phyloP scores from a whole-genome alignment of 2,113 vertebrate genomes.

The Anolis carolinensis region DNA sequence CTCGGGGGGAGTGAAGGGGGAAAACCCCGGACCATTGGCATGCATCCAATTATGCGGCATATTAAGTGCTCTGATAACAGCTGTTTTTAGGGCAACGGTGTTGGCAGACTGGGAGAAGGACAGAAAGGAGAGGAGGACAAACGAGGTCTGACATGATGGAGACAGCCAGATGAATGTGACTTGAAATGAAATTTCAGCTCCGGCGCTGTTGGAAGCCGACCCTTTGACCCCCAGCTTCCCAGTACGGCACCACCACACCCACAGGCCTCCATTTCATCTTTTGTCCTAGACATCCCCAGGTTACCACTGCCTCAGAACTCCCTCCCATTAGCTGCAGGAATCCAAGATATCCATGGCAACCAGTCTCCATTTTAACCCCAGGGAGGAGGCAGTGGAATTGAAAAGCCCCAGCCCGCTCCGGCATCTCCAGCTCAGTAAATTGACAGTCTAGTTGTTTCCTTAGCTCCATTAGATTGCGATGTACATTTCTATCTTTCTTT shows the following conservation, averaged over 20 bases:
- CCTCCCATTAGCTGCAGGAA: slow-evolving; percentile 91
- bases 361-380: slow-evolving; percentile 81
- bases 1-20: fast-evolving
- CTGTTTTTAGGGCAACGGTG: slow-evolving; percentile 57
- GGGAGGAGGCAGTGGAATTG: slow-evolving; percentile 88
- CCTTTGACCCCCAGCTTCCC: slow-evolving; percentile 78
- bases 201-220: slow-evolving; percentile 52
- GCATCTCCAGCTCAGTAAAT: slow-evolving; percentile 76
- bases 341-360: slow-evolving; percentile 98
- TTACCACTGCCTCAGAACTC: slow-evolving; percentile 85
- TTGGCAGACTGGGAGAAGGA: slow-evolving; percentile 19
- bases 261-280: slow-evolving; percentile 75
- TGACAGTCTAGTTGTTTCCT: slow-evolving; percentile 72
- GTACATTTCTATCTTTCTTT: slow-evolving; percentile 69
- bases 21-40: not conserved
- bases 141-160: slow-evolving; percentile 59
- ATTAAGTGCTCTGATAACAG: slow-evolving; percentile 20
- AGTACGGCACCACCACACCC: slow-evolving; percentile 77
- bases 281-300: slow-evolving; percentile 81
- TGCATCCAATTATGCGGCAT: slow-evolving; percentile 46
- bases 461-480: slow-evolving; percentile 69
- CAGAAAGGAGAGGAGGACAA: slow-evolving; percentile 34
- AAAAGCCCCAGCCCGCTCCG: slow-evolving; percentile 89
- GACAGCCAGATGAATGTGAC: slow-evolving; percentile 65
- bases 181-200: slow-evolving; percentile 60